Base-by-base conservation (phyloP, 2,888 invertebrate species). In the Sturmia bella region DNA sequence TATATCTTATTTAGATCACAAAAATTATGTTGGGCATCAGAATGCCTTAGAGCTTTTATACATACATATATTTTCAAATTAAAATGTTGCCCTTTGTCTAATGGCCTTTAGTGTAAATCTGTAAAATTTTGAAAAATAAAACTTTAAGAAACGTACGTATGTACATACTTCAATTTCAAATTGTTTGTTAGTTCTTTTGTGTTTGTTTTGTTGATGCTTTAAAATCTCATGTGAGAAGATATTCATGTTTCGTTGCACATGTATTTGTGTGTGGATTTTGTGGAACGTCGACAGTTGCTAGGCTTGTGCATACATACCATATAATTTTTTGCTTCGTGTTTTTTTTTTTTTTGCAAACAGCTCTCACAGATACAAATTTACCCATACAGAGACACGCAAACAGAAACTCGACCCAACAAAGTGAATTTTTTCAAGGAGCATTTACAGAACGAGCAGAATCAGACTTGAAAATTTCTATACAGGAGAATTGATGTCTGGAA, bases 211-310 rank as follows among this genome's bases (percentile, higher is more conserved):
- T 78, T 61, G 52, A 72, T 78, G 72, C 52, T 78, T 66, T 50
- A 59, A 75, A 85, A 84, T 83, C 81, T 79, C 83, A 72, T 75
- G 66, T 32, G 32, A 32, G 84, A 80, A 84, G 56, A 50, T 81
- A 77, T 84, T 54, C 21, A 41, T 73, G 54, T 75, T 41, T 77
- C 84, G 85, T 83, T 75, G 27, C 57, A 27, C 56, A 54, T 82
- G 81, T 79, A 80, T 86, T 85, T 48, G 66, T 86, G 89, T 85
- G 89, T 85, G 81, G 66, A 87, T 87, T 82, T 64, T 82, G 90
- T 89, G 89, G 89, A 90, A 89, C 88, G 89, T 86, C 88, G 89
- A 86, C 89, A 84, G 85, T 85, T 84, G 76, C 81, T 74, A 59
- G 54, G 77, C 73, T 75, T 79, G 59, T 70, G 66, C 69, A 59